Evolutionary conservation across 2,113 vertebrate genomes (phyloP).

Genomic region (Hippoglossus stenolepis): DNA sequence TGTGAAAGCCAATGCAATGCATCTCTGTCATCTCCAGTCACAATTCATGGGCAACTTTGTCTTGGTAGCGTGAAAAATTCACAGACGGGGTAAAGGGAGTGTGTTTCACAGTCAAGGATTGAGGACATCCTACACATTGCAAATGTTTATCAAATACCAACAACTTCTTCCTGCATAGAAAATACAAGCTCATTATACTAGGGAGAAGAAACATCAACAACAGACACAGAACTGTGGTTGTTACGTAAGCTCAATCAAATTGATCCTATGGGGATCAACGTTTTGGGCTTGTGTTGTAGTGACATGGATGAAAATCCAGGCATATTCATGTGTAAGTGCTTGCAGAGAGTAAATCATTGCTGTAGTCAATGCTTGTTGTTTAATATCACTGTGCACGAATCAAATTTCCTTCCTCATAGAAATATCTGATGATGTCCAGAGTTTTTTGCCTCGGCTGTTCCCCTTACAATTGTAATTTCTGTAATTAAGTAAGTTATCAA

Average conservation of each 20-base stretch:
- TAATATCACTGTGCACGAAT: background rate
- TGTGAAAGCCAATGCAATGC: background rate
- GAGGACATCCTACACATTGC: slow-evolving; percentile 48
- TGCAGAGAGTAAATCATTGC: slow-evolving; percentile 24
- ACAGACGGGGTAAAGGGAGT: slow-evolving; percentile 10
- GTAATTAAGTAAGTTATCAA: too few relatives aligned
- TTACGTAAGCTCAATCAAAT: slow-evolving; percentile 68
- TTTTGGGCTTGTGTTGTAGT: slow-evolving; percentile 48
- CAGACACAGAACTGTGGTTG: slow-evolving; percentile 42
- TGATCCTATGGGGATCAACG: slow-evolving; percentile 60
- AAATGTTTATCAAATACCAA: slow-evolving; percentile 63
- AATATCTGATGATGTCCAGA: background rate
- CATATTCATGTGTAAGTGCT: slow-evolving; percentile 36
- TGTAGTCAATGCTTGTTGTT: background rate
- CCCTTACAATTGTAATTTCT: too few relatives aligned
- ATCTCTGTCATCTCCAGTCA: slow-evolving; percentile 17
- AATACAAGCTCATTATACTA: slow-evolving; percentile 48
- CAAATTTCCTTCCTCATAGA: background rate
- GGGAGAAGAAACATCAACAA: slow-evolving; percentile 64
- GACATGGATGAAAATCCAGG: slow-evolving; percentile 50
- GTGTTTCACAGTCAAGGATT: slow-evolving; percentile 40
- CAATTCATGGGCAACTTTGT: slow-evolving; percentile 18
- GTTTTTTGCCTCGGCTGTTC: background rate
- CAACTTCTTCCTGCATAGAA: slow-evolving; percentile 51
- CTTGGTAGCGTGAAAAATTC: slow-evolving; percentile 12